phyloP scores from a whole-genome alignment of 2,888 invertebrate genomes.

The Pyralis farinalis region DNA sequence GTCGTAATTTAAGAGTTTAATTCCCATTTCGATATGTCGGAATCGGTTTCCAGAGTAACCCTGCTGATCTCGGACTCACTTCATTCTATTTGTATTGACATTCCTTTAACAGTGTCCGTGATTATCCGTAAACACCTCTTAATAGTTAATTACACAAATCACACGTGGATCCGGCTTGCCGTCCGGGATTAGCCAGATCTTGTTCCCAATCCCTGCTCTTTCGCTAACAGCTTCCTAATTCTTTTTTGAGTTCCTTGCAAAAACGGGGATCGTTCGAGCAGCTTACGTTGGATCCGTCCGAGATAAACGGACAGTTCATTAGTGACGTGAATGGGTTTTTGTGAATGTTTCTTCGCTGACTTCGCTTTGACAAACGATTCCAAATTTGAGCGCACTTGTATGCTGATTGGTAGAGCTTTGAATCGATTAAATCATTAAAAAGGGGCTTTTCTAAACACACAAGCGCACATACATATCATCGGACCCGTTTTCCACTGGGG shows the following conservation, averaged over 20 bases:
- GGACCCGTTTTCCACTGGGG: no score
- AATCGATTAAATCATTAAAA: no score
- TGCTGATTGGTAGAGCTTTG: no score
- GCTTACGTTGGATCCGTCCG: conserved; percentile 2
- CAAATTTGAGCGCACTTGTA: neutral
- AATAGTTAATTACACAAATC: conserved; percentile 45
- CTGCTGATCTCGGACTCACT: no score
- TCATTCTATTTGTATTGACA: no score
- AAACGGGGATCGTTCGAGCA: neutral
- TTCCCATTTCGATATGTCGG: no score
- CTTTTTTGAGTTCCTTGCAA: neutral
- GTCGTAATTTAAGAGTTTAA: no score
- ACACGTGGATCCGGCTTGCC: conserved; percentile 32
- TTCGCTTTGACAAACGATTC: neutral
- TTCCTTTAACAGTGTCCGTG: no score
- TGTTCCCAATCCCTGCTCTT: neutral
- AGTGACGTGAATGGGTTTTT: neutral
- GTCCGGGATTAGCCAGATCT: conserved; percentile 1
- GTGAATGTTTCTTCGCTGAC: neutral
- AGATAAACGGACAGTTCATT: conserved; percentile 1
- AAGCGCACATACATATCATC: no score
- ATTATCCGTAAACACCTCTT: conserved; percentile 23
- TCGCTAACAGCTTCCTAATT: conserved; percentile 2
- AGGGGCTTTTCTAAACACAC: no score
- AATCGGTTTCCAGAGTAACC: no score